Percentiles rank a stretch among this genome's conserved stretches.
phyloP scores from a whole-genome alignment of 1,140 invertebrate genomes.

The Drosophila ercepeae region DNA sequence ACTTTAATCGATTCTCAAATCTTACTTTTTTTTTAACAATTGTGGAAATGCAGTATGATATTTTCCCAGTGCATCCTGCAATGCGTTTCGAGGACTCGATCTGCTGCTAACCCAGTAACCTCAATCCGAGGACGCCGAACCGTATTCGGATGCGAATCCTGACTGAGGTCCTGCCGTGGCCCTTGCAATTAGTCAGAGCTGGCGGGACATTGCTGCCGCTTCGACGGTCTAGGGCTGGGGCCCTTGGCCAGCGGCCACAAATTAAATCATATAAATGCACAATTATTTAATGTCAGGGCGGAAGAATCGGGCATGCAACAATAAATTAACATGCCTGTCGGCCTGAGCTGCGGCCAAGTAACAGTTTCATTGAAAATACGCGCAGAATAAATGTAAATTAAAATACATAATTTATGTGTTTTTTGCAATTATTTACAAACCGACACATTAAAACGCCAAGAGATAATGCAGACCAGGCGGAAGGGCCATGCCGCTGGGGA shows the following conservation, averaged over 20 bases:
- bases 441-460: slow-evolving; percentile 75
- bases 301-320: slow-evolving; percentile 34
- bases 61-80: neutral
- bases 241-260: slow-evolving; percentile 66
- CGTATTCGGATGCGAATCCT: neutral
- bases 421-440: slow-evolving; percentile 80
- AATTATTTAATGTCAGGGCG: slow-evolving; percentile 75
- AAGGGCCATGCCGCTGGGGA: slow-evolving; percentile 5
- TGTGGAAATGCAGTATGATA: too few species aligned
- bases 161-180: slow-evolving; percentile 12
- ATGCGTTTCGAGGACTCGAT: slow-evolving; percentile 26
- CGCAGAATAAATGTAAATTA: slow-evolving; percentile 80
- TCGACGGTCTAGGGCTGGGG: neutral
- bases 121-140: slow-evolving; percentile 17
- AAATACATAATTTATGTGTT: slow-evolving; percentile 80
- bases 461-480: slow-evolving; percentile 56
- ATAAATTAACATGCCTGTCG: slow-evolving; percentile 59
- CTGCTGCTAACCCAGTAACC: slow-evolving; percentile 66
- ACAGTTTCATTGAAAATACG: slow-evolving; percentile 67
- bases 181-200: slow-evolving; percentile 69
- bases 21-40: too few species aligned
- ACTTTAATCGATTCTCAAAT: too few species aligned
- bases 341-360: slow-evolving; percentile 20
- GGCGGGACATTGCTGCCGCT: slow-evolving; percentile 51
- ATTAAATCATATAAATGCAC: slow-evolving; percentile 81